phyloP scores from a whole-genome alignment of 2,888 invertebrate species.

The Harmothoe impar region DNA sequence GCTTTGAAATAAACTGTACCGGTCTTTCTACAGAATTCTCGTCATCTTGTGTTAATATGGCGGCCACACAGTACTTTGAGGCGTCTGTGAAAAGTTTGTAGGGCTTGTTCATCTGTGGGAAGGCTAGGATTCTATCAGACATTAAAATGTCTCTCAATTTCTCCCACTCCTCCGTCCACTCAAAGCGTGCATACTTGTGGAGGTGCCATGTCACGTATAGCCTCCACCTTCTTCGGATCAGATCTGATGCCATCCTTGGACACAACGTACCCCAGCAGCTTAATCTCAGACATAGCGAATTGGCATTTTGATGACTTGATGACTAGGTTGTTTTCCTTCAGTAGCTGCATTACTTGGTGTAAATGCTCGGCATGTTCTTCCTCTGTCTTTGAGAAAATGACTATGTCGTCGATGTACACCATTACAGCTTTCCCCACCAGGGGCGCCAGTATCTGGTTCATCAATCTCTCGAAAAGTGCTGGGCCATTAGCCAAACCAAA shows the following conservation, averaged over 20 bases:
- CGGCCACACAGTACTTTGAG: constrained; percentile 10
- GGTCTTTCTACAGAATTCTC: constrained; percentile 8
- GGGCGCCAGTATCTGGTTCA: constrained; percentile 61
- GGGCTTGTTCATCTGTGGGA: constrained; percentile 15
- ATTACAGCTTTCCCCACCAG: background rate
- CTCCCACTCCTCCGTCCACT: constrained; percentile 9
- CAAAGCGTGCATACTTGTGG: constrained; percentile 12
- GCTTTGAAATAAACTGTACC: constrained; percentile 40
- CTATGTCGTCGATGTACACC: background rate
- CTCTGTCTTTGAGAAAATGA: no score
- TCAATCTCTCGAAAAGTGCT: constrained; percentile 65
- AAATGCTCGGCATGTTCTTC: no score
- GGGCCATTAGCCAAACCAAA: constrained; percentile 64
- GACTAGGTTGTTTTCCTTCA: background rate
- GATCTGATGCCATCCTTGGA: background rate
- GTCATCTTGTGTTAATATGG: constrained; percentile 35
- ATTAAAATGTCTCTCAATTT: constrained; percentile 30
- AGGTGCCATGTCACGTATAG: no score
- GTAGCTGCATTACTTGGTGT: background rate
- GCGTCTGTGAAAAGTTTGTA: constrained; percentile 59
- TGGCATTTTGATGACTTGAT: no score
- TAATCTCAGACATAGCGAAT: background rate
- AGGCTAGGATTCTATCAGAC: constrained; percentile 18
- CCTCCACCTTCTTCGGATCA: no score
- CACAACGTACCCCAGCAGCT: background rate